phyloP scores from a whole-genome alignment of 2,888 invertebrate species.

The Andrena praecox region DNA sequence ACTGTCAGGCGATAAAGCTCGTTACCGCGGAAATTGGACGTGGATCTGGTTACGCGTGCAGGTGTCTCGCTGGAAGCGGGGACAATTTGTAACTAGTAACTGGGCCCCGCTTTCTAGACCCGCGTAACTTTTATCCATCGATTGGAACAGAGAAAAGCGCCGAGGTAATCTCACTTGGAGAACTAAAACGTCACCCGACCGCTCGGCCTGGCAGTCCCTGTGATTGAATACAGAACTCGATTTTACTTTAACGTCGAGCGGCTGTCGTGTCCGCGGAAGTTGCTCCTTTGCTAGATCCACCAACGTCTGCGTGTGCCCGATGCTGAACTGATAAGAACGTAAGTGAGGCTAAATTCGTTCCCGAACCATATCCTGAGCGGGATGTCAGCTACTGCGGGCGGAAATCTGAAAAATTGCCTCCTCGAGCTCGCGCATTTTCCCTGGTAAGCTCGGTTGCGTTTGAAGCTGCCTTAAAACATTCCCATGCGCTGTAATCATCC shows the following conservation, averaged over 20 bases:
- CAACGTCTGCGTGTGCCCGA: constrained; percentile 55
- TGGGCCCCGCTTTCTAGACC: background rate
- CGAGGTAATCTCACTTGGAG: constrained; percentile 80
- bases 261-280: constrained; percentile 76
- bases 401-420: constrained; percentile 58
- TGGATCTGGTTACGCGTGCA: background rate
- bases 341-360: constrained; percentile 79
- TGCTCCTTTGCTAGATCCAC: constrained; percentile 80
- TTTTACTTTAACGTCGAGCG: constrained; percentile 76
- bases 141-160: constrained; percentile 71
- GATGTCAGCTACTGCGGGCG: constrained; percentile 66
- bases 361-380: constrained; percentile 80
- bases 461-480: background rate
- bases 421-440: constrained; percentile 21
- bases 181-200: constrained; percentile 60
- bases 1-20: constrained; percentile 19
- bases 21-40: background rate
- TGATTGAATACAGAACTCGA: constrained; percentile 80
- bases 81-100: constrained; percentile 21
- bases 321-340: constrained; percentile 77
- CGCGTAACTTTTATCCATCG: constrained; percentile 22
- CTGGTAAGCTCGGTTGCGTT: background rate
- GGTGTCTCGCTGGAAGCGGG: background rate
- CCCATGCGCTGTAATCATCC: background rate
- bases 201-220: constrained; percentile 67